Percentiles rank a stretch among this genome's conserved stretches.
These are phyloP conservation scores for Alexandromys fortis DNA, from an alignment of 2,113 vertebrate species.

Conservation along the genomic window DNA sequence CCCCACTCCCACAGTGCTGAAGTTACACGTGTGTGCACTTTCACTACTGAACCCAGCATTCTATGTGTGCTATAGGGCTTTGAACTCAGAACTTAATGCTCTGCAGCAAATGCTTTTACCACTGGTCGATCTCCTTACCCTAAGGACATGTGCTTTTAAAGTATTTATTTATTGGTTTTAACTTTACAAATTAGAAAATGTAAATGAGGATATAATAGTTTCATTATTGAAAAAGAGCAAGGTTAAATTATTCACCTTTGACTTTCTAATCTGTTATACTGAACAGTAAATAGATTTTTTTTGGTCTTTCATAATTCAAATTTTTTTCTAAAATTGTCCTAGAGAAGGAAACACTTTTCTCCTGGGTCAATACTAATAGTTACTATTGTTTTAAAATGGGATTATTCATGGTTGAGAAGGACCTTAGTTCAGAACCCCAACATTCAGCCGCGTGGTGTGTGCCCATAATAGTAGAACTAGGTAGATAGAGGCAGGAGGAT, in stretches of 20 bases:
- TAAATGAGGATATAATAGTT: background rate
- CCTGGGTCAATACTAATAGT: background rate
- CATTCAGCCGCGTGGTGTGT: background rate
- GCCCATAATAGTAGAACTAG: background rate
- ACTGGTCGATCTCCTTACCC: background rate
- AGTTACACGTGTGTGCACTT: background rate
- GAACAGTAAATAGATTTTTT: background rate
- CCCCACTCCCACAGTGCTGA: background rate
- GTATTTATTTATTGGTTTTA: background rate
- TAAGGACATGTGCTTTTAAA: background rate
- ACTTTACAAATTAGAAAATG: background rate
- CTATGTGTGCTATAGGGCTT: background rate
- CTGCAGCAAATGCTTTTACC: background rate
- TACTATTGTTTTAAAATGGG: background rate
- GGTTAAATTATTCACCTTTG: background rate
- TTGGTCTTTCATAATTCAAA: background rate
- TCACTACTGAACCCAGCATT: background rate
- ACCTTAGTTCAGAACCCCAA: background rate
- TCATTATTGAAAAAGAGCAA: background rate
- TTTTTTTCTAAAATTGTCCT: background rate
- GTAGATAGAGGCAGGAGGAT: background rate
- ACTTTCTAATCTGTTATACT: background rate
- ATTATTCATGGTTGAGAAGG: background rate
- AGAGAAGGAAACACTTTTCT: background rate
- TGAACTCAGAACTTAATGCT: background rate